Conservation (phyloP, 2,113 vertebrate genomes). For the Seriola quinqueradiata region DNA sequence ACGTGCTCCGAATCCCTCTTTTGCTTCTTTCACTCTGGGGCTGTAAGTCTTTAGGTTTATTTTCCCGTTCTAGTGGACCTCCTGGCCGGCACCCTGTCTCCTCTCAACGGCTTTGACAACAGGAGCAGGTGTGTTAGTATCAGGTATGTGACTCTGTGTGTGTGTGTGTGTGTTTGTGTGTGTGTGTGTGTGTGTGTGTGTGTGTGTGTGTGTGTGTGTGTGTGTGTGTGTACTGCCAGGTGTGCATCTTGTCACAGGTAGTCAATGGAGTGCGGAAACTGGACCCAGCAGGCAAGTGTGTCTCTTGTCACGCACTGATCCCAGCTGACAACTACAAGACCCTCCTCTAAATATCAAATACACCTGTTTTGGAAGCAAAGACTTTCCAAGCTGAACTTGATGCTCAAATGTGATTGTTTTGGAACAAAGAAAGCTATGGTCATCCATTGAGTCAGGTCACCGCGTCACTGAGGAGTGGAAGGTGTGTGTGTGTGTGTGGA, state of each 20-base stretch:
- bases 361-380: constrained; percentile 38
- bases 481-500: constrained; percentile 8
- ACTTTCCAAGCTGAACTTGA: neutral
- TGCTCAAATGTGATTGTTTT: constrained; percentile 1
- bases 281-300: constrained; percentile 26
- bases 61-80: constrained; percentile 28
- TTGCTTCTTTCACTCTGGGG: constrained; percentile 2
- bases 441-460: neutral
- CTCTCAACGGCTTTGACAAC: constrained; percentile 14
- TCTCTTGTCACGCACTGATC: constrained; percentile 40
- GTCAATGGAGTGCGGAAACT: neutral
- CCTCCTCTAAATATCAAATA: constrained; percentile 26
- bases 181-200: neutral
- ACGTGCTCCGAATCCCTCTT: constrained; percentile 22
- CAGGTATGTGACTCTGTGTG: constrained; percentile 2
- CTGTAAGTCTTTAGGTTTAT: constrained; percentile 4
- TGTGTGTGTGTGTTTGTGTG: neutral
- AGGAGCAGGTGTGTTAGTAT: constrained; percentile 26
- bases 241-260: constrained; percentile 9
- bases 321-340: constrained; percentile 35
- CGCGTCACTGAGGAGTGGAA: neutral
- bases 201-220: neutral
- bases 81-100: constrained; percentile 13
- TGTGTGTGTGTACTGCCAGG: constrained; percentile 9
- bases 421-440: neutral